Evolutionary conservation across 2,888 invertebrate species (phyloP), one percentile per base, ranked within the genome.

Genomic region (Stegana nigrithorax): DNA sequence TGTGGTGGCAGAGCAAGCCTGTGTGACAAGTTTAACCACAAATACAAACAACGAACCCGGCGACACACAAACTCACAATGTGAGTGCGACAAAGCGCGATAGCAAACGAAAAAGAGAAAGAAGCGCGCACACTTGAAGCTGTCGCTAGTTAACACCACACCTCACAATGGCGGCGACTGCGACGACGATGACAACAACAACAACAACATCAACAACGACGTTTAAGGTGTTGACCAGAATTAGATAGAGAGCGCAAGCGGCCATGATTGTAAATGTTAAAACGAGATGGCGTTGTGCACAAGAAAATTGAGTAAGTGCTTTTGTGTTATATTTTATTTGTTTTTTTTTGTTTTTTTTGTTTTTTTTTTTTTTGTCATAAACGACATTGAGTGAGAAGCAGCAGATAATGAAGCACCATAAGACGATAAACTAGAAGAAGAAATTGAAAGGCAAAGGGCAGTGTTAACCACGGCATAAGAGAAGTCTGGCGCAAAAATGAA

Each of bases 11-110:
- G n/a, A n/a, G 63, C 23, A 72, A 73, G 76, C 75, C 78, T 76
- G 75, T 78, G 79, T 78, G 81, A 80, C 81, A 80, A 81, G 76
- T 79, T 81, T 79, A 81, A 80, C 81, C 80, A 80, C 80, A 80
- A 71, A 70, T 67, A 66, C 72, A 72, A 64, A 67, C 66, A 59
- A 63, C 66, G 60, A n/a, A n/a, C n/a, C 62, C 67, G 63, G 36
- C 67, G 60, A 42, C 39, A 29, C 56, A 55, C 50, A 57, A 14
- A 3, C 25, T 26, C 26, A 6, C 67, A 67, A 60, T n/a, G 63
- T 61, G 63, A 60, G 62, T 60, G 23, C 58, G 32, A 53, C 59
- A 51, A 61, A 21, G 64, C 58, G 64, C 60, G 39, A 36, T 51
- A 58, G 57, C 4, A 7, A 23, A 8, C 47, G 51, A 55, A 47